Percentiles rank a stretch among this genome's conserved stretches.
Conservation (phyloP, 2,797 vertebrate genomes). For the Mormyrops boulengeri region DNA sequence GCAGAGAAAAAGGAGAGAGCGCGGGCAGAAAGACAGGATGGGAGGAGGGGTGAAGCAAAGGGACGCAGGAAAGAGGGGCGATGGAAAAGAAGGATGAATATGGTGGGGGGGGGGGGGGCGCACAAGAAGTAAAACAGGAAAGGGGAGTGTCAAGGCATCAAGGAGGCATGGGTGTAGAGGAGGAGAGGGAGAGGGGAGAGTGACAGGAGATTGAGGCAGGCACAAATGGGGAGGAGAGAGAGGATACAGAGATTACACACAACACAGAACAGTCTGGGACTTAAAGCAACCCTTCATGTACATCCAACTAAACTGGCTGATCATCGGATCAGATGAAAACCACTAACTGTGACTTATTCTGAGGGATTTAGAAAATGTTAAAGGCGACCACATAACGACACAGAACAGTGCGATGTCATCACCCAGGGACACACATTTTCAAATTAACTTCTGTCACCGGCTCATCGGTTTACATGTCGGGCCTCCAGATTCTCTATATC, state of each 20-base stretch:
- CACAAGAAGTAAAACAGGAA: not conserved
- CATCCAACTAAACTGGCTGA: not conserved
- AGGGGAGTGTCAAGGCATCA: not conserved
- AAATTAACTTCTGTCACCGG: not conserved
- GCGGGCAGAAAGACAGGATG: not conserved
- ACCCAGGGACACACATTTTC: not conserved
- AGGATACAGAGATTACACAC: conserved; percentile 1
- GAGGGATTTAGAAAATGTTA: not conserved
- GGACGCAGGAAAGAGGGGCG: not conserved
- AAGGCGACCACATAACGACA: not conserved
- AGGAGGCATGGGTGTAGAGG: not conserved
- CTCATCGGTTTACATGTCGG: not conserved
- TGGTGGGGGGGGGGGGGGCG: not conserved
- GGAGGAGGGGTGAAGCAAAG: not conserved
- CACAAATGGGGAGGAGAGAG: conserved; percentile 5
- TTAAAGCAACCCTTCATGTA: not conserved
- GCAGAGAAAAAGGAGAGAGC: conserved; percentile 4
- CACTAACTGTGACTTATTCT: not conserved
- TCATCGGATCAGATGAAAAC: not conserved
- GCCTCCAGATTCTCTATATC: not conserved
- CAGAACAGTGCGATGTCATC: not conserved
- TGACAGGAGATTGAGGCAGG: conserved; percentile 5
- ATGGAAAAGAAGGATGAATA: not conserved
- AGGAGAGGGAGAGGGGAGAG: not conserved
- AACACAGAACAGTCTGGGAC: not conserved